A percentile compares a stretch with the other conserved stretches of the same genome.
Conservation (phyloP, 35 echinoderm and acorn worm species). For the Lytechinus variegatus region DNA sequence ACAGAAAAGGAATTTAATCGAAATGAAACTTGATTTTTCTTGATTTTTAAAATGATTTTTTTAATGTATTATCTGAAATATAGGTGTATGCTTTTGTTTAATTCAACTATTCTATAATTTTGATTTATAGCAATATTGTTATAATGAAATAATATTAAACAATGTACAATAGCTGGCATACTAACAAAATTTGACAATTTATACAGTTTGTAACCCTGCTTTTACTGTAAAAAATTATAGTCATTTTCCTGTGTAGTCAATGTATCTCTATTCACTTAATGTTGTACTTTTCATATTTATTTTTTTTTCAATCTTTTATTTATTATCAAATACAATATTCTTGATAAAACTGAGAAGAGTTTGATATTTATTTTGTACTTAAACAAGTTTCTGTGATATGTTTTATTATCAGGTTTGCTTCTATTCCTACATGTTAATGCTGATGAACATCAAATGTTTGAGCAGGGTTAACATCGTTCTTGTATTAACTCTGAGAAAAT, state of each 20-base stretch:
- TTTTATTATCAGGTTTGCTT: not conserved
- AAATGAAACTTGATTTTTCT: not conserved
- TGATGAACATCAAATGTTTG: not conserved
- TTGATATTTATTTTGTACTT: not conserved
- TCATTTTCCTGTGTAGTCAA: not conserved
- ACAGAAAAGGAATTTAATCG: not conserved
- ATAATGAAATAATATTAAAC: not conserved
- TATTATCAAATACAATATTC: not conserved
- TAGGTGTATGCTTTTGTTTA: not conserved
- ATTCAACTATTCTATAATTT: not conserved
- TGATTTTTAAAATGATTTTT: not conserved
- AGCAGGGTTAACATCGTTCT: not conserved
- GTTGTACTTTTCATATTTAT: not conserved
- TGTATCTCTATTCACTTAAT: not conserved
- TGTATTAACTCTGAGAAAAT: not conserved
- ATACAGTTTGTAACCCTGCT: not conserved
- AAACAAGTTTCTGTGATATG: not conserved
- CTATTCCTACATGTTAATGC: not conserved
- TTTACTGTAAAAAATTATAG: not conserved
- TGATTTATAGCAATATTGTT: not conserved
- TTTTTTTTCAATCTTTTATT: not conserved
- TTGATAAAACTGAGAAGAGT: not conserved
- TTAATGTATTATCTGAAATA: not conserved
- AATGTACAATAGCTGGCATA: not conserved
- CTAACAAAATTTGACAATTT: not conserved